Conservation (phyloP, 1,140 invertebrate genomes). For the Lepeophtheirus salmonis region DNA sequence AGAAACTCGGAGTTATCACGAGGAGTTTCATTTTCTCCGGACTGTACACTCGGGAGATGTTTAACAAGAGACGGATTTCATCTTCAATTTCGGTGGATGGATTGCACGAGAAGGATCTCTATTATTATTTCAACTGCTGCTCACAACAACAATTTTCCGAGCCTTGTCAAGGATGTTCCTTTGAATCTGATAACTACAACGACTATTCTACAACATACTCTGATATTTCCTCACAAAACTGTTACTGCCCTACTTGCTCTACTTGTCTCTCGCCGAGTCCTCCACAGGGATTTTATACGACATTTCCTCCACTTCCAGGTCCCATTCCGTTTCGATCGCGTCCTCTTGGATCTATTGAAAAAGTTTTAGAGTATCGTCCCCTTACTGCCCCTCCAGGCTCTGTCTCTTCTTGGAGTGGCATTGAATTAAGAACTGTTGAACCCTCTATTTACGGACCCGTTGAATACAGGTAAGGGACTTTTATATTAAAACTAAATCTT, state of each 20-base stretch:
- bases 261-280: neutral
- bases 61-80: neutral
- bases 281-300: neutral
- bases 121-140: neutral
- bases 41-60: neutral
- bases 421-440: neutral
- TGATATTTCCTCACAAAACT: neutral
- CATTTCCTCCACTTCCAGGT: neutral
- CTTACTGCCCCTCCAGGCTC: neutral
- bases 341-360: neutral
- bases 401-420: neutral
- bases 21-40: neutral
- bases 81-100: neutral
- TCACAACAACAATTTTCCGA: neutral
- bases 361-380: neutral
- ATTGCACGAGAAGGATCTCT: neutral
- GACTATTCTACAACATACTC: neutral
- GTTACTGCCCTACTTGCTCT: neutral
- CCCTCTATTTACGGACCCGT: neutral
- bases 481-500: no score
- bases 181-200: neutral
- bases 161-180: neutral
- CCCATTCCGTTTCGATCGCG: neutral
- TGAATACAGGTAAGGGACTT: neutral
- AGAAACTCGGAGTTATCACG: neutral